A percentile compares a stretch with the other conserved stretches of the same genome.
phyloP scores from a whole-genome alignment of 2,888 invertebrate genomes.

The Caenorhabditis macrosperma region DNA sequence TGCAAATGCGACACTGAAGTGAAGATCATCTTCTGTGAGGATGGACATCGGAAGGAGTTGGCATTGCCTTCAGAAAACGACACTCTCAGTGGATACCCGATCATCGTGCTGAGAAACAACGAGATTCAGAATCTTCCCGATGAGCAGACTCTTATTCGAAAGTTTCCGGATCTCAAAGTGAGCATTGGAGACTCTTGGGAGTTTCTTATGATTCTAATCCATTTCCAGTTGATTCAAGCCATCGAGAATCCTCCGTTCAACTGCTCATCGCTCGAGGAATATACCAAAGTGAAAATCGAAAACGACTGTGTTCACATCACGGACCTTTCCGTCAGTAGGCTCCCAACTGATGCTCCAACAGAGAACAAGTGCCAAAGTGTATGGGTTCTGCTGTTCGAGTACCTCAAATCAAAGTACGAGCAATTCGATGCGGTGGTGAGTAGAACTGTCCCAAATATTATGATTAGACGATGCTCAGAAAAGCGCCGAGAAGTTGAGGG shows the following conservation, averaged over 20 bases:
- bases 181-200: too few species aligned
- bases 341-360: too few species aligned
- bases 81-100: neutral
- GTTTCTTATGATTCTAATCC: too few species aligned
- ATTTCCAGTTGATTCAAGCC: neutral
- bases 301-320: constrained; percentile 83
- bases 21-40: neutral
- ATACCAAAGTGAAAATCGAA: neutral
- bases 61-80: neutral
- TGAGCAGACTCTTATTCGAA: neutral
- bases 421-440: neutral
- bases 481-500: constrained; percentile 79
- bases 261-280: neutral
- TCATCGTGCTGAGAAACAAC: neutral
- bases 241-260: neutral
- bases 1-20: neutral
- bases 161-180: neutral
- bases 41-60: neutral
- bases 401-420: neutral
- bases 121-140: neutral
- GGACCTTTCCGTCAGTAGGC: too few species aligned
- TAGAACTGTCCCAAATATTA: too few species aligned
- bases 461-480: too few species aligned
- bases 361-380: neutral
- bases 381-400: neutral